Conservation (phyloP, 2,113 vertebrate species). For the Agapornis roseicollis region DNA sequence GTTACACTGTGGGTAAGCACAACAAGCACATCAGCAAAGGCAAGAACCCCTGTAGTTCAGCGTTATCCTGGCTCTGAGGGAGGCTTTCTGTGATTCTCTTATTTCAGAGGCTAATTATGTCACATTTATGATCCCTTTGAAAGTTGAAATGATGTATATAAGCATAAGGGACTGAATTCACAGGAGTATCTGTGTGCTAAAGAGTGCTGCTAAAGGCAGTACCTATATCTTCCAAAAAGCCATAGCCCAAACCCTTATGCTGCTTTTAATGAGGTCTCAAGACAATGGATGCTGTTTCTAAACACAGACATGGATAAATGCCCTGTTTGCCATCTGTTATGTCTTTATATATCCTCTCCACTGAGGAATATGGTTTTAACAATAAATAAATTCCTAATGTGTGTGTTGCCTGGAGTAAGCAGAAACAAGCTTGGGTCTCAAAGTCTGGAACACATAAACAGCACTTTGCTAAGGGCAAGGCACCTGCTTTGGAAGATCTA, state of each 20-base stretch:
- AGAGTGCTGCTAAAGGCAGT: neutral
- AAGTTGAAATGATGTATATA: neutral
- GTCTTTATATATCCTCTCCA: neutral
- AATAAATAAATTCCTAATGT: neutral
- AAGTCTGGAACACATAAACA: neutral
- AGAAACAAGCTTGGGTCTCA: neutral
- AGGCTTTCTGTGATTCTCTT: neutral
- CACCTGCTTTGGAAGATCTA: neutral
- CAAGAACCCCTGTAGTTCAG: neutral
- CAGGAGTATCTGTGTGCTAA: neutral
- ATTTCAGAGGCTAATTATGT: neutral
- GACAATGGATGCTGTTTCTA: neutral
- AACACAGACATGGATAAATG: neutral
- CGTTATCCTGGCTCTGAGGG: neutral
- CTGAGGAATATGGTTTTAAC: neutral
- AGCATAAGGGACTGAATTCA: neutral
- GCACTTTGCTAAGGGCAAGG: neutral
- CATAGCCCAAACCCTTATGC: neutral
- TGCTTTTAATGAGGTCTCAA: neutral
- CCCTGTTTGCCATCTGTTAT: neutral
- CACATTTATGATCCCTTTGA: neutral
- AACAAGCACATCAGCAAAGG: neutral
- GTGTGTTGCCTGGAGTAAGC: neutral
- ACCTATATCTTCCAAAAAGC: neutral
- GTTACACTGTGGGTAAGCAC: fast-evolving